Conservation (phyloP, 2,113 vertebrate genomes). For the Nestor notabilis region DNA sequence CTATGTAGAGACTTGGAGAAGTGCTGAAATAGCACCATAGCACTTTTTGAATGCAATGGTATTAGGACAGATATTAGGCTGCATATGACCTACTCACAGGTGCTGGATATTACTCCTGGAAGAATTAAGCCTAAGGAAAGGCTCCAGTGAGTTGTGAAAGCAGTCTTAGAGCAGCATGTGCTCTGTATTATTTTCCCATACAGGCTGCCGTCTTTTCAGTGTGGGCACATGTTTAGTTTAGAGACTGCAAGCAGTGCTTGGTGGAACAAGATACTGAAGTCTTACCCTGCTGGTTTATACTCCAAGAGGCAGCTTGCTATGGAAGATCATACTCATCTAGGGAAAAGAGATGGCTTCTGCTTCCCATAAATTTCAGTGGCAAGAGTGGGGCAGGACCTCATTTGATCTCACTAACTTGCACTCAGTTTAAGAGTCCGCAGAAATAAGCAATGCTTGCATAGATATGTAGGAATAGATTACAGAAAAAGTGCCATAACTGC, state of each 20-base stretch:
- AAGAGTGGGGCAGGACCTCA: background rate
- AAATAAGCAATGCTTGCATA: background rate
- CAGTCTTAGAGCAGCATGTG: background rate
- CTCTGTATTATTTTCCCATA: background rate
- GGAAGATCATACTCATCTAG: background rate
- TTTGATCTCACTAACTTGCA: background rate
- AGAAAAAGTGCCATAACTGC: rapidly evolving
- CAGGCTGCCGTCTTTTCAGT: background rate
- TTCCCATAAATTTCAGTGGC: background rate
- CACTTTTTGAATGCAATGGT: background rate
- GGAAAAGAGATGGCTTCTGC: background rate
- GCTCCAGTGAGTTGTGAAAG: background rate
- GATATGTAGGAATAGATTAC: background rate
- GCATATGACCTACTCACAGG: background rate
- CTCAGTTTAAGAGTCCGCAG: background rate
- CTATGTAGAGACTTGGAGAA: background rate
- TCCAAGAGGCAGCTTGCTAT: background rate
- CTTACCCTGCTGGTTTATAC: background rate
- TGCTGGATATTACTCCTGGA: background rate
- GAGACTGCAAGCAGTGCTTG: background rate
- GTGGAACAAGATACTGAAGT: background rate
- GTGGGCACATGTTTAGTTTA: background rate
- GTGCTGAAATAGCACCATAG: background rate
- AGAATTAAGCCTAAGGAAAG: background rate
- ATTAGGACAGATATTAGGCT: background rate